Percentiles rank a stretch among this genome's conserved stretches.
These are phyloP conservation scores for Acromyrmex charruanus DNA, from an alignment of 1,140 invertebrate genomes.

Conservation along the genomic window DNA sequence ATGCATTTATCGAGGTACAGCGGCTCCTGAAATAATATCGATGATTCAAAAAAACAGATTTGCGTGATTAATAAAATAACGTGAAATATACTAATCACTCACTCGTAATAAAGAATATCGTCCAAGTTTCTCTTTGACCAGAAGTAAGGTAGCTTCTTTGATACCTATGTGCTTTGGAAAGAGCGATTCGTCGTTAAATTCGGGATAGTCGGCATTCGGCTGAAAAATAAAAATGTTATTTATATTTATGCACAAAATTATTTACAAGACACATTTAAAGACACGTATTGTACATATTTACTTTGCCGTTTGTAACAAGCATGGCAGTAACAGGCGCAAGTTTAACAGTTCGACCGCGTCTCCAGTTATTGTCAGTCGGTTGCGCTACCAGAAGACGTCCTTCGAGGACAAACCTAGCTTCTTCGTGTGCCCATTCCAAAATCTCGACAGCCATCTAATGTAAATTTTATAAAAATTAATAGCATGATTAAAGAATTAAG, in stretches of 20 bases:
- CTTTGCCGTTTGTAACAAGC: slow-evolving; percentile 95
- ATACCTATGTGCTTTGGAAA: slow-evolving; percentile 91
- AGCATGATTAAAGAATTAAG: background rate
- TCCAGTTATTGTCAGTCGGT: slow-evolving; percentile 96
- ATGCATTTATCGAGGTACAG: slow-evolving; percentile 96
- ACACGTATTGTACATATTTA: slow-evolving; percentile 78
- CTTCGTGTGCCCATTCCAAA: slow-evolving; percentile 97
- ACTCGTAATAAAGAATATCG: slow-evolving; percentile 94
- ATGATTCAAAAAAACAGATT: slow-evolving; percentile 45
- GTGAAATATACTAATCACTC: slow-evolving; percentile 68
- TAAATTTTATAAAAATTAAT: slow-evolving; percentile 4
- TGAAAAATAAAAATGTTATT: slow-evolving; percentile 75
- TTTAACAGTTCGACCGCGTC: slow-evolving; percentile 94
- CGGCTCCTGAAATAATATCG: slow-evolving; percentile 89
- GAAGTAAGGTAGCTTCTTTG: slow-evolving; percentile 94
- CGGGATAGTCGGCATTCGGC: slow-evolving; percentile 86
- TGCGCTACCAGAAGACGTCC: slow-evolving; percentile 94
- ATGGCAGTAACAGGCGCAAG: slow-evolving; percentile 95
- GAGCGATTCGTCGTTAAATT: slow-evolving; percentile 83
- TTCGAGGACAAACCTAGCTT: slow-evolving; percentile 95
- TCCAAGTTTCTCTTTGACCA: slow-evolving; percentile 96
- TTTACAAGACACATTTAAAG: background rate
- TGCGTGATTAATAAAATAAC: background rate
- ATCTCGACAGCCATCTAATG: slow-evolving; percentile 95
- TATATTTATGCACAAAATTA: slow-evolving; percentile 38